Percentiles rank a stretch among this genome's conserved stretches.
These are phyloP conservation scores for Coturnix japonica DNA, from an alignment of 2,113 vertebrate species.

Conservation along the genomic window DNA sequence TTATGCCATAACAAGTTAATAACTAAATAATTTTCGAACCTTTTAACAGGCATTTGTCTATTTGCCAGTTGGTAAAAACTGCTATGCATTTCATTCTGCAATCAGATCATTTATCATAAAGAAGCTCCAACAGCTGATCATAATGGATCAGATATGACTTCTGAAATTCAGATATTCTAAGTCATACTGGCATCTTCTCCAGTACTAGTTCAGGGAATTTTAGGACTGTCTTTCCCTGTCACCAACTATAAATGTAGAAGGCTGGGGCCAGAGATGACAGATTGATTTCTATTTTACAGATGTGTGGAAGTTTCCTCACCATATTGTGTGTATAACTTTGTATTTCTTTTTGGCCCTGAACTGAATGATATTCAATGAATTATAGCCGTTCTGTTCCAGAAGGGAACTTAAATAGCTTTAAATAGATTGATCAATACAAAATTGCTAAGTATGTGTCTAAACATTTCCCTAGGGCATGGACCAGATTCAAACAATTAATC, in stretches of 20 bases:
- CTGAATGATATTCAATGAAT: not conserved
- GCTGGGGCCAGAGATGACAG: not conserved
- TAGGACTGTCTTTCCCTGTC: not conserved
- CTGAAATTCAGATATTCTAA: not conserved
- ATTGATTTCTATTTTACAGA: not conserved
- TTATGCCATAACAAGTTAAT: not conserved
- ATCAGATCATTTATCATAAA: not conserved
- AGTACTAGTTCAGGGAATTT: not conserved
- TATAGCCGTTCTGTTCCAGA: not conserved
- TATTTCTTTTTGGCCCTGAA: not conserved
- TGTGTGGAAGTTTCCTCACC: not conserved
- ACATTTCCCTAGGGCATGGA: not conserved
- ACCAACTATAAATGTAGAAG: not conserved
- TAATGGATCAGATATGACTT: not conserved
- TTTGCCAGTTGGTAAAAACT: not conserved
- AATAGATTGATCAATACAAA: not conserved
- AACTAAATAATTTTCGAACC: not conserved
- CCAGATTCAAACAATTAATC: not conserved
- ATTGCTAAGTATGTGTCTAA: not conserved
- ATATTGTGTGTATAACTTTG: not conserved
- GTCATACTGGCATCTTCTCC: not conserved
- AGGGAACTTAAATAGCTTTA: not conserved
- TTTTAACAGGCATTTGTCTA: not conserved
- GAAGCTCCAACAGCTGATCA: not conserved
- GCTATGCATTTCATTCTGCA: not conserved